Evolutionary conservation across 2,113 vertebrate species (phyloP), one percentile per base, ranked within the genome.

Genomic region (Saguinus imperator): DNA sequence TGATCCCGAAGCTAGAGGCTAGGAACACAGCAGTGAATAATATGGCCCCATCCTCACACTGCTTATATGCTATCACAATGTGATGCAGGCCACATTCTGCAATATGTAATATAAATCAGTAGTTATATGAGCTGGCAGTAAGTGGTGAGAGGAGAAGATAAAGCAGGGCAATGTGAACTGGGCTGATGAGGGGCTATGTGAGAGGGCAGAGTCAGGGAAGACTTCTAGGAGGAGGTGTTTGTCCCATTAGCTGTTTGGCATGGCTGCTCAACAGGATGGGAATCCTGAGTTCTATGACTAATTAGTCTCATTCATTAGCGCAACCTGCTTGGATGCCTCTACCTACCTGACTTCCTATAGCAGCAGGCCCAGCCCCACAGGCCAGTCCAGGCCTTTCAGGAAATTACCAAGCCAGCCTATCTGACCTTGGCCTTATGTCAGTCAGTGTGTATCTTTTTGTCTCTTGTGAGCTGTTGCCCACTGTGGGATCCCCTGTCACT

Each of bases 401-500:
- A 85, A 93, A 93, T 87, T 43, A 40, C 50, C 37, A 50, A 48
- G 23, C 25, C 25, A 35, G 37, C 45, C 27, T 55, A 27, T 27
- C 40, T 86, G 61, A 88, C 70, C 50, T 92, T 89, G 87, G 87
- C 73, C 89, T 97, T 57, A 23, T 92, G 91, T 92, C 23, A 27
- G 94, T 45, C 64, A 50, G 21, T 37, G 52, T 84, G 27, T 0
- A 29, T 52, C 48, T 84, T 23, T 68, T 40, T 1, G 17, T 73
- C 32, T 58, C 61, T 70, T 50, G 20, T 23, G 87, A 92, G 75
- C 23, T 80, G n/a, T 48, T 1, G 5, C 13, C 45, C 16, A 1
- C 29, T 48, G 8, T n/a, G 25, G 50, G 57, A 35, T 0, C 10
- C 90, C 75, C 64, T 64, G 17, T 81, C 35, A 6, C 16, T 3